These are phyloP conservation scores for Pangasianodon gigas DNA, from an alignment of 2,113 vertebrate genomes.

Conservation along the genomic window DNA sequence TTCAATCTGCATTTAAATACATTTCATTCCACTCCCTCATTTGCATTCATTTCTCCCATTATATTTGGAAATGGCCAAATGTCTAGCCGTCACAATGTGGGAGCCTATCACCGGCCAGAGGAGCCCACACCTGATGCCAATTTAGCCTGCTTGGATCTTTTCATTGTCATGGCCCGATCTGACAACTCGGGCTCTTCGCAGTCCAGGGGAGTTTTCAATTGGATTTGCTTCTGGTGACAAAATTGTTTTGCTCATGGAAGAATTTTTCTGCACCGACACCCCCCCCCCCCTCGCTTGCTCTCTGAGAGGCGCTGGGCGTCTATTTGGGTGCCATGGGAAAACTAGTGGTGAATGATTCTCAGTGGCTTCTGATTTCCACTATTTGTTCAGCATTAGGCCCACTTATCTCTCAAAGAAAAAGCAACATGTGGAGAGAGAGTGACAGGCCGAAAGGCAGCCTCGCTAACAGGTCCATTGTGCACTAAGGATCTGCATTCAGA, in stretches of 20 bases:
- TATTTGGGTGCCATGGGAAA: conserved; percentile 99
- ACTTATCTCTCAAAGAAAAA: conserved; percentile 99
- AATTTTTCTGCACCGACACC: not conserved
- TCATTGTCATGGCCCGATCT: conserved; percentile 85
- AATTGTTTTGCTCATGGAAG: conserved; percentile 86
- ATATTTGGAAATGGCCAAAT: conserved; percentile 96
- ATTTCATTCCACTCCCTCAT: conserved; percentile 97
- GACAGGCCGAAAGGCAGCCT: conserved; percentile 93
- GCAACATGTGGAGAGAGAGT: conserved; percentile 98
- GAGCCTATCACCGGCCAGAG: conserved; percentile 86
- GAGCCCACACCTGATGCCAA: conserved; percentile 95
- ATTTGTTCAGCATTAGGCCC: conserved; percentile 99
- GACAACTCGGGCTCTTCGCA: conserved; percentile 86
- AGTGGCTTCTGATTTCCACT: conserved; percentile 99
- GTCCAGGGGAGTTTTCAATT: conserved; percentile 89
- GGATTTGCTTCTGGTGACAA: conserved; percentile 96
- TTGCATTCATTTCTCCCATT: conserved; percentile 99
- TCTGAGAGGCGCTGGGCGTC: conserved; percentile 81
- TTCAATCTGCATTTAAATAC: conserved; percentile 99
- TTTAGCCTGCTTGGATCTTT: conserved; percentile 85
- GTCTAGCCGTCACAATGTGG: conserved; percentile 93
- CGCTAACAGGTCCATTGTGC: conserved; percentile 86
- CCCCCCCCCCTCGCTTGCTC: conserved; percentile 47
- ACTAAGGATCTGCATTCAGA: conserved; percentile 93
- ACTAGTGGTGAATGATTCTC: conserved; percentile 97